These are phyloP conservation scores for Erebia ligea DNA, from an alignment of 2,888 invertebrate genomes.

Conservation along the genomic window DNA sequence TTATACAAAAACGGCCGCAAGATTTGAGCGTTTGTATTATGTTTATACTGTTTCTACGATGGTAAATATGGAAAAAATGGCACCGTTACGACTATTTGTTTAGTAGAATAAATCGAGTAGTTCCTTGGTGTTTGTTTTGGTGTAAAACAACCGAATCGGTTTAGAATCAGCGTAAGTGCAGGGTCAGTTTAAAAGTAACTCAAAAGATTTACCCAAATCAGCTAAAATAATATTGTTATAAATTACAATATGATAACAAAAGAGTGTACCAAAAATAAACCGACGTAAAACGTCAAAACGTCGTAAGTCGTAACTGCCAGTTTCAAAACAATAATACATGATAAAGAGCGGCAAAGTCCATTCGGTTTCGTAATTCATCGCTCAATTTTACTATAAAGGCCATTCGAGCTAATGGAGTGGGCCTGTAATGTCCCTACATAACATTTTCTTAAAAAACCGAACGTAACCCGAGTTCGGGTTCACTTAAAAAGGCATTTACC, in stretches of 20 bases:
- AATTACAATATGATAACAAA: background rate
- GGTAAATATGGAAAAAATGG: too few relatives aligned
- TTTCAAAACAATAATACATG: conserved; percentile 19
- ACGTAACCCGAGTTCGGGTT: conserved; percentile 52
- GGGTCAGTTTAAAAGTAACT: too few relatives aligned
- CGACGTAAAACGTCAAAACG: background rate
- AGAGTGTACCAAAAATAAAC: background rate
- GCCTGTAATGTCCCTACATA: conserved; percentile 54
- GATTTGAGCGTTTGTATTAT: too few relatives aligned
- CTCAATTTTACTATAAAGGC: conserved; percentile 52
- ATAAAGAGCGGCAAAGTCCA: conserved; percentile 24
- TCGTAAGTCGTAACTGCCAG: conserved; percentile 9
- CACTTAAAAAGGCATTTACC: conserved; percentile 79
- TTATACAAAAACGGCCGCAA: background rate
- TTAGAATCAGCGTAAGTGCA: too few relatives aligned
- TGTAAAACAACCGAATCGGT: too few relatives aligned
- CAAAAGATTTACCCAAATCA: too few relatives aligned
- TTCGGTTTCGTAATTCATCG: conserved; percentile 32
- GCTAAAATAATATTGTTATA: background rate
- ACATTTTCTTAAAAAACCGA: conserved; percentile 59
- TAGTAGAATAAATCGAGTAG: too few relatives aligned
- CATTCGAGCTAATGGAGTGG: conserved; percentile 57
- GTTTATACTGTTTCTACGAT: too few relatives aligned
- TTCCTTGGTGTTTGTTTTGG: too few relatives aligned
- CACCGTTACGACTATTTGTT: too few relatives aligned